phyloP scores from a whole-genome alignment of 2,113 vertebrate species.

The Rattus rattus region DNA sequence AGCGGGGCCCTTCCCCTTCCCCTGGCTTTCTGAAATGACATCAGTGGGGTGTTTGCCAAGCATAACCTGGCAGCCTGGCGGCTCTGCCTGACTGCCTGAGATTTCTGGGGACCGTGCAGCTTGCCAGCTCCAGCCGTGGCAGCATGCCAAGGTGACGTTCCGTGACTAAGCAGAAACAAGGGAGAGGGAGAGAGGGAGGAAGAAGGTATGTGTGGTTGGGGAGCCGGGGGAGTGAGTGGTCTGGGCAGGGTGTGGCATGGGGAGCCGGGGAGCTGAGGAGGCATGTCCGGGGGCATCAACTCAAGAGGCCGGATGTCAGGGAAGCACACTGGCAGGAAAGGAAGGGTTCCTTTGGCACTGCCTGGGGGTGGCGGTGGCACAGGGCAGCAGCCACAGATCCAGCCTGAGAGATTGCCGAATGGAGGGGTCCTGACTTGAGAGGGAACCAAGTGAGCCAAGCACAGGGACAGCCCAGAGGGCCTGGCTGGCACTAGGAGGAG shows the following conservation, averaged over 20 bases:
- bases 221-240: conserved; percentile 74
- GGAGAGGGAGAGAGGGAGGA: conserved; percentile 66
- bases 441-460: background rate
- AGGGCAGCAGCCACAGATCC: background rate
- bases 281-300: background rate
- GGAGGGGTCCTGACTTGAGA: conserved; percentile 50
- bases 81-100: conserved; percentile 68
- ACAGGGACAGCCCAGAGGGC: conserved; percentile 20
- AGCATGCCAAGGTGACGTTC: conserved; percentile 75
- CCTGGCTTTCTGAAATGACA: background rate
- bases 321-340: background rate
- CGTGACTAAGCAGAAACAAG: conserved; percentile 68
- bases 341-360: background rate
- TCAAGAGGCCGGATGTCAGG: background rate
- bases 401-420: background rate
- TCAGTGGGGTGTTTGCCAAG: conserved; percentile 73
- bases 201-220: conserved; percentile 81
- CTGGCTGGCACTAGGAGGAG: conserved; percentile 61
- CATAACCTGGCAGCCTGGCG: conserved; percentile 74
- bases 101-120: conserved; percentile 64
- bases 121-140: conserved; percentile 60
- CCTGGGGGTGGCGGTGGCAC: background rate
- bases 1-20: conserved; percentile 59
- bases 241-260: conserved; percentile 69
- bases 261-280: background rate